These are phyloP conservation scores for Danionella cerebrum DNA, from an alignment of 2,113 vertebrate genomes.

Conservation along the genomic window DNA sequence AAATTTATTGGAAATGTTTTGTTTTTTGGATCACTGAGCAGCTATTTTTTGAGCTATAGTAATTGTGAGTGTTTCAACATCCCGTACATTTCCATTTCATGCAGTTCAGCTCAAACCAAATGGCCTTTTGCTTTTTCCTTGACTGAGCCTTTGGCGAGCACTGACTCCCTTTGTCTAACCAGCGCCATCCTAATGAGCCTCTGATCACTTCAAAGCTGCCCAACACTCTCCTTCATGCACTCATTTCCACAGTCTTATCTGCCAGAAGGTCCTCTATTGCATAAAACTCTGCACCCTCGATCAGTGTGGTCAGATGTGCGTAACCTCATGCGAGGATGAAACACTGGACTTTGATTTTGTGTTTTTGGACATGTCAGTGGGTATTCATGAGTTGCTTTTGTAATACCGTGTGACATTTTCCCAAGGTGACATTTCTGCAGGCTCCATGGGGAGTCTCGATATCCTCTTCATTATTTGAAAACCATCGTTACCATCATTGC, in stretches of 20 bases:
- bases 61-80: conserved; percentile 23
- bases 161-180: conserved; percentile 23
- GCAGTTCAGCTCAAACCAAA: neutral
- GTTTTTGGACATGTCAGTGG: conserved; percentile 18
- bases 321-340: conserved; percentile 12
- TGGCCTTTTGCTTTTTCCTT: conserved; percentile 19
- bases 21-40: conserved; percentile 28
- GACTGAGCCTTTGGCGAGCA: neutral
- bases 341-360: conserved; percentile 11
- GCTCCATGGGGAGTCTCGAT: conserved; percentile 50
- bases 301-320: conserved; percentile 14
- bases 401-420: conserved; percentile 52
- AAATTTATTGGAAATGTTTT: conserved; percentile 27
- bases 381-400: conserved; percentile 35
- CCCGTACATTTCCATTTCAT: neutral
- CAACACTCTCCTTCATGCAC: conserved; percentile 3
- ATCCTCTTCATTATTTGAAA: conserved; percentile 22
- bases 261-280: neutral
- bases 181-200: conserved; percentile 26
- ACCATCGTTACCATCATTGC: conserved; percentile 42
- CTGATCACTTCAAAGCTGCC: conserved; percentile 39
- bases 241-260: neutral
- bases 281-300: neutral
- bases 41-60: conserved; percentile 31
- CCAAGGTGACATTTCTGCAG: conserved; percentile 56